phyloP scores from a whole-genome alignment of 2,888 invertebrate species.

The Parnassius apollo region DNA sequence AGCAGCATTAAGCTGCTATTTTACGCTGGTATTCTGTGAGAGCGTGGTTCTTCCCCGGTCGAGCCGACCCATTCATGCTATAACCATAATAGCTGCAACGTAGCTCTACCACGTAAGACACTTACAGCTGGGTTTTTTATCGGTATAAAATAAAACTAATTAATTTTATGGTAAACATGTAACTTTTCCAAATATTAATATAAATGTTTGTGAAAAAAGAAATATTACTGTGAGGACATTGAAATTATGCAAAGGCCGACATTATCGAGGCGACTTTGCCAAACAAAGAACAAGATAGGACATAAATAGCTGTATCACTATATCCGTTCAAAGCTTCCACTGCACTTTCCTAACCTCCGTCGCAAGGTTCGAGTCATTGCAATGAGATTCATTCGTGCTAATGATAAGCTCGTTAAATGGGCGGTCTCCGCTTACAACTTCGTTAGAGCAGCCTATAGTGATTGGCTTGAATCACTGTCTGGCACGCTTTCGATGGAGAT shows the following conservation, averaged over 20 bases:
- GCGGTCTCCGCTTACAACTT: conserved; percentile 10
- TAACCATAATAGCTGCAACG: too few relatives aligned
- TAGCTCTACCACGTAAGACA: too few relatives aligned
- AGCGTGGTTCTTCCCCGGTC: too few relatives aligned
- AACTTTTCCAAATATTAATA: background rate
- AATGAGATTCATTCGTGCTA: background rate
- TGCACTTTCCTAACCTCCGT: background rate
- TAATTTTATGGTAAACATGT: background rate
- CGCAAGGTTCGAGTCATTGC: background rate
- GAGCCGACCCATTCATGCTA: too few relatives aligned
- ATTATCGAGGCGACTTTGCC: conserved; percentile 3
- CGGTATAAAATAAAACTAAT: too few relatives aligned
- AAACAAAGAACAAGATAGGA: conserved; percentile 4
- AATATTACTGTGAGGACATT: background rate
- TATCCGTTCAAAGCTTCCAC: conserved; percentile 9
- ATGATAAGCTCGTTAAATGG: conserved; percentile 8
- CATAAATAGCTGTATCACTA: conserved; percentile 1
- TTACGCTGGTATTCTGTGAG: too few relatives aligned
- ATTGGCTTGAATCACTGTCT: conserved; percentile 14
- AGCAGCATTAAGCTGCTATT: too few relatives aligned
- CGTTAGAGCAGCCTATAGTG: conserved; percentile 4
- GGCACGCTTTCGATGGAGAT: conserved; percentile 4
- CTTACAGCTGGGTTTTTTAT: too few relatives aligned
- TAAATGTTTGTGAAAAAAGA: background rate
- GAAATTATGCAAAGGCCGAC: conserved; percentile 7